Conservation (phyloP, 2,113 vertebrate genomes). For the Otus sunia region DNA sequence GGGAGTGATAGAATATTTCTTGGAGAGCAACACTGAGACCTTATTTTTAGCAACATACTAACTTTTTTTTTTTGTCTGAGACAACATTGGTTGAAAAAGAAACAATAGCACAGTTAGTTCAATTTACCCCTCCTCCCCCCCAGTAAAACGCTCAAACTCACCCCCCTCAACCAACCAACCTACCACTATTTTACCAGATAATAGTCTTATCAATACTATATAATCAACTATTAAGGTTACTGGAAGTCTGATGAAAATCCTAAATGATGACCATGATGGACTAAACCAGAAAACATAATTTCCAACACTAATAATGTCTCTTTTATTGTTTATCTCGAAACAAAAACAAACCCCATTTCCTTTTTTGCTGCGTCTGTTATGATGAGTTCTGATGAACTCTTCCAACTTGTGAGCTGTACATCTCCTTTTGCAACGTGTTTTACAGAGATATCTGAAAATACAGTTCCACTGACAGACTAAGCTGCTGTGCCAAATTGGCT, state of each 20-base stretch:
- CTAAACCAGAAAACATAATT: neutral
- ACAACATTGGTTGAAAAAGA: neutral
- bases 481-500: neutral
- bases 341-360: neutral
- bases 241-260: neutral
- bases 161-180: neutral
- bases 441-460: neutral
- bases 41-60: neutral
- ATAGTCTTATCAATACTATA: neutral
- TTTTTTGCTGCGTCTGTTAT: neutral
- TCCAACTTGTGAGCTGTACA: neutral
- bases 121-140: neutral
- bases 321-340: neutral
- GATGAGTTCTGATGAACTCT: neutral
- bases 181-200: neutral
- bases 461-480: neutral
- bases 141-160: neutral
- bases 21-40: neutral
- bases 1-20: neutral
- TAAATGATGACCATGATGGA: neutral
- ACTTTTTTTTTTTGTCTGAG: neutral
- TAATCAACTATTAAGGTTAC: neutral
- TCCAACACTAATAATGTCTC: neutral
- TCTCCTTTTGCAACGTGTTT: neutral
- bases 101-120: neutral